Conservation (phyloP, 2,888 invertebrate species). For the Leptinotarsa rubiginosa region DNA sequence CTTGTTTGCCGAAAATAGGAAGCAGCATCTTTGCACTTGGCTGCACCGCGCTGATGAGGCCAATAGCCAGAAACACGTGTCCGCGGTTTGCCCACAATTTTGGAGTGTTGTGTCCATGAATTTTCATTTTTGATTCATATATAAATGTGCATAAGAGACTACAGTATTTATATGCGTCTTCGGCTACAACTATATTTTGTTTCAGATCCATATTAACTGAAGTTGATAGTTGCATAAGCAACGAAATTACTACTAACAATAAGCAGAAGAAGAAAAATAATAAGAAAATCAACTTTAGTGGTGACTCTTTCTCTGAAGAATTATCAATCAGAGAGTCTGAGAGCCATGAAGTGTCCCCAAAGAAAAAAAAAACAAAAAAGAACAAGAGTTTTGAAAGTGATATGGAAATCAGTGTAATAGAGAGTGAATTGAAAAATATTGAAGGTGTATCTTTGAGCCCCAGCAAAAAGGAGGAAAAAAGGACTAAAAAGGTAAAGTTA, state of each 20-base stretch:
- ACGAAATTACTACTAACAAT: neutral
- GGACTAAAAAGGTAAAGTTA: neutral
- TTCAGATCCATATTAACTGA: slow-evolving; percentile 21
- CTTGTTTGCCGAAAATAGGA: too few relatives aligned
- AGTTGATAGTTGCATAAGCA: neutral
- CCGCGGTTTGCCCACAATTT: too few relatives aligned
- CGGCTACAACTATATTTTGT: neutral
- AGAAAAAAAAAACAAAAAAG: neutral
- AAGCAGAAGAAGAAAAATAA: slow-evolving; percentile 22
- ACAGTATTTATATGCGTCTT: neutral
- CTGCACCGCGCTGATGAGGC: too few relatives aligned
- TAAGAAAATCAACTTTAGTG: slow-evolving; percentile 32
- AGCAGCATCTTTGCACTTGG: too few relatives aligned
- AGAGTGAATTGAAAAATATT: slow-evolving; percentile 9
- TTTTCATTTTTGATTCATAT: too few relatives aligned
- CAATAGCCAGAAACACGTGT: too few relatives aligned
- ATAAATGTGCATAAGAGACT: neutral
- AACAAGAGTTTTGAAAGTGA: slow-evolving; percentile 17
- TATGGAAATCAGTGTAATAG: neutral
- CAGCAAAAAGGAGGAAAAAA: neutral
- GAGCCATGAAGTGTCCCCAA: neutral
- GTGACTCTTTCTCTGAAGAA: slow-evolving; percentile 10
- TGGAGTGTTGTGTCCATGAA: too few relatives aligned
- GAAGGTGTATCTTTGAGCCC: neutral
- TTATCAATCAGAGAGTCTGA: neutral